phyloP scores from a whole-genome alignment of 2,113 vertebrate species.

The Acanthisitta chloris region DNA sequence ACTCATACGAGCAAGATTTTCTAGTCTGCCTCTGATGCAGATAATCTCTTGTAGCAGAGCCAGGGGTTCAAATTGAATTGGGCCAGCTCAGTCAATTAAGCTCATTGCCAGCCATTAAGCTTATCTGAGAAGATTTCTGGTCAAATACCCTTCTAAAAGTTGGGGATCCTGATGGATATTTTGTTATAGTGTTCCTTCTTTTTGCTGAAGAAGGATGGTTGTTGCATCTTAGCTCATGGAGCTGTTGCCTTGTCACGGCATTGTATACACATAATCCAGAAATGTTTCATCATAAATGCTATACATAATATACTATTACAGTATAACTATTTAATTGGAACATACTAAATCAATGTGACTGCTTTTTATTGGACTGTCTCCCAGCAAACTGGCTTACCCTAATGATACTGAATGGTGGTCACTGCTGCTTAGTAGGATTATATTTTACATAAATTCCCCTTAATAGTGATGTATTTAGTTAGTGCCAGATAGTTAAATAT shows the following conservation, averaged over 20 bases:
- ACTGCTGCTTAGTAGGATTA: constrained; percentile 18
- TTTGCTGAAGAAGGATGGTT: neutral
- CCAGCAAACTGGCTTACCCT: neutral
- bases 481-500: constrained; percentile 44
- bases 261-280: neutral
- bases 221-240: neutral
- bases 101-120: neutral
- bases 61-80: neutral
- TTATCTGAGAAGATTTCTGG: neutral
- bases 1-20: neutral
- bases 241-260: neutral
- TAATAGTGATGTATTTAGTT: constrained; percentile 45
- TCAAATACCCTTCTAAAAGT: neutral
- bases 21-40: neutral
- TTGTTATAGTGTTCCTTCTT: neutral
- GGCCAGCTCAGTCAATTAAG: neutral
- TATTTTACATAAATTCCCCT: constrained; percentile 43
- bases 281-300: neutral
- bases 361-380: constrained; percentile 23
- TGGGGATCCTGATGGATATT: neutral
- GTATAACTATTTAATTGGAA: neutral
- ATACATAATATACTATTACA: neutral
- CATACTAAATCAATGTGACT: constrained; percentile 29
- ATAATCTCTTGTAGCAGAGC: neutral
- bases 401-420: constrained; percentile 17